Base-by-base conservation (phyloP, 1,140 invertebrate genomes). In the Trissolcus basalis region DNA sequence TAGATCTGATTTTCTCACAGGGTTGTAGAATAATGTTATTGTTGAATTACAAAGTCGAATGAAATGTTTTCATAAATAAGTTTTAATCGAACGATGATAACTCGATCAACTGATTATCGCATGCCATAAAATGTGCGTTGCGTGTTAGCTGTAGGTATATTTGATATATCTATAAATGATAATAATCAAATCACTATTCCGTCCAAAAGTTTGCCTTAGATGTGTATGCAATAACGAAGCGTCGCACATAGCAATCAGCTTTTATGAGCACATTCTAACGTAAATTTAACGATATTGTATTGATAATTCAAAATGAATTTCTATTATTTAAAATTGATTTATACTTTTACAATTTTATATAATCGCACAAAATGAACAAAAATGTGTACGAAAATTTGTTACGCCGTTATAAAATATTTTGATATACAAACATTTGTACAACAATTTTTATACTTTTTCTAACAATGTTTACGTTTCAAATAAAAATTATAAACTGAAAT, bases 141-240 rank as follows among this genome's bases (percentile, higher is more conserved):
- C 51, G 44, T 56, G 27, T 68, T 63, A 49, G 19, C 1, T 27
- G 19, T 27, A 27, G 19, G 19, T 27, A 27, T 27, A 27, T 27
- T 27, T 27, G 36, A 39, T 39, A n/a, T 39, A 39, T 39, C n/a
- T 39, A 39, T 39, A 39, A 3, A 4, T 39, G 36, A 39, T 39
- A n/a, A 4, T 39, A 27, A 27, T 27, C 19, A 27, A 27, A 27
- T 27, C 19, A 27, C 56, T 60, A 77, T 72, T 77, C 75, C 75
- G 75, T 77, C 75, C 75, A 44, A 72, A 72, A 63, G 35, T 43
- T 77, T 67, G 59, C 36, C 50, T 68, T 72, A 77, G 58, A 32
- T 50, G 47, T 59, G 39, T 1, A 27, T 47, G 43, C 41, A 45
- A 11, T 39, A 53, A 39, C 9, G 49, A 45, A 45, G 44, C 36